Evolutionary conservation across 2,113 vertebrate species (phyloP), one percentile per base, ranked within the genome.

Genomic region (Conger conger): DNA sequence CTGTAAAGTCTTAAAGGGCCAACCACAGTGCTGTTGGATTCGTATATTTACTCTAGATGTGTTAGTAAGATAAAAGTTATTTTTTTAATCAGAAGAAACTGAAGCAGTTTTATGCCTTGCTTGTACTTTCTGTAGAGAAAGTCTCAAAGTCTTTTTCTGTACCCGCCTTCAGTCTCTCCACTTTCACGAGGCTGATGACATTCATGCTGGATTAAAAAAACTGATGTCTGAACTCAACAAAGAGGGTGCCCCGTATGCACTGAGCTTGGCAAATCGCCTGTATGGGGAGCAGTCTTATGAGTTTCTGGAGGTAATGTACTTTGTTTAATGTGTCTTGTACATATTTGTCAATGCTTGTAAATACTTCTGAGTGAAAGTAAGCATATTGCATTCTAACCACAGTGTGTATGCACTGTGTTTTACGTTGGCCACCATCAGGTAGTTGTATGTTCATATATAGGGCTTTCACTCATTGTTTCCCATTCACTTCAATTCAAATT

Each of bases 271-370:
- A 83, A 99, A 92, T 81, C 94, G 95, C 7, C 92, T 99, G 8
- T 99, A 96, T 33, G 97, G 96, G 88, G 97, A 99, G 86, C 91
- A 95, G 89, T 94, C 94, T 38, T 98, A 94, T 87, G 36, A 87
- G 82, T 97, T 99, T 92, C 90, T 96, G 68, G 84, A 94, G 76
- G 98, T 99, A 89, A 60, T 91, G 57, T 23, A 9, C n/a, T 6
- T 3, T 50, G 45, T 88, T 79, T n/a, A n/a, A n/a, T n/a, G 45
- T 15, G 45, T 50, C 15, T 50, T 50, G 45, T 50, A 11, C 45
- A 9, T 13, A 50, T 15, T 50, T 50, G 45, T 13, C 11, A 50
- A 50, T 50, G 11, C 45, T 50, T 50, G 45, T 50, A 50, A 50
- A 13, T 50, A n/a, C n/a, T n/a, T n/a, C n/a, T 50, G 5, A 11